Evolutionary conservation across 2,113 vertebrate genomes (phyloP).

Genomic region (Rhinogobius similis): DNA sequence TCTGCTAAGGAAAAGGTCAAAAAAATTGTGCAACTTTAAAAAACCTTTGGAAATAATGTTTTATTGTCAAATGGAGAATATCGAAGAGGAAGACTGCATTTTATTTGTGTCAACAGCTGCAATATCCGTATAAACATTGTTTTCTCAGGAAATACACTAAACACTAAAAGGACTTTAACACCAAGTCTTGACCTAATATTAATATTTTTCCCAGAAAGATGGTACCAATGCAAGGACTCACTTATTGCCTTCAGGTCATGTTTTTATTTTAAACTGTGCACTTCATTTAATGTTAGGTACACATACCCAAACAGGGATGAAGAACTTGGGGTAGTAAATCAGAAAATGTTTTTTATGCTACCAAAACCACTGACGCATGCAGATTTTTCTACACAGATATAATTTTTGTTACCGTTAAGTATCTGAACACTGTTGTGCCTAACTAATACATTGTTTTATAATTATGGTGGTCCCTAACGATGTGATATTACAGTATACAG

Average conservation of each 20-base stretch:
- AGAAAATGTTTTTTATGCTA: conserved; percentile 12
- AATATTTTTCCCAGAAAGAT: neutral
- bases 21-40: neutral
- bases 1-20: neutral
- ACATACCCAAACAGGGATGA: conserved; percentile 41
- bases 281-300: conserved; percentile 2
- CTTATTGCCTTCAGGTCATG: conserved; percentile 5
- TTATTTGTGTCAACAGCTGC: conserved; percentile 16
- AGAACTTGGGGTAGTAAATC: conserved; percentile 7
- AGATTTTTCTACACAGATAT: conserved; percentile 11
- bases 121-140: neutral
- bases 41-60: conserved; percentile 18
- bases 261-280: neutral
- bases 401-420: neutral
- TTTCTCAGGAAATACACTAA: conserved; percentile 27
- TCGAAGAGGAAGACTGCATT: conserved; percentile 18
- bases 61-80: conserved; percentile 13
- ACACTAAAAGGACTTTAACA: conserved; percentile 5
- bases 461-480: conserved; percentile 27
- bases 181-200: neutral
- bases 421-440: conserved; percentile 29
- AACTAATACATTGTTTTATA: conserved; percentile 30
- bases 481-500: neutral
- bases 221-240: neutral
- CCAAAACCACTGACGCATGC: conserved; percentile 44